Evolutionary conservation across 2,797 vertebrate genomes (phyloP).

Genomic region (Chiroxiphia lanceolata): DNA sequence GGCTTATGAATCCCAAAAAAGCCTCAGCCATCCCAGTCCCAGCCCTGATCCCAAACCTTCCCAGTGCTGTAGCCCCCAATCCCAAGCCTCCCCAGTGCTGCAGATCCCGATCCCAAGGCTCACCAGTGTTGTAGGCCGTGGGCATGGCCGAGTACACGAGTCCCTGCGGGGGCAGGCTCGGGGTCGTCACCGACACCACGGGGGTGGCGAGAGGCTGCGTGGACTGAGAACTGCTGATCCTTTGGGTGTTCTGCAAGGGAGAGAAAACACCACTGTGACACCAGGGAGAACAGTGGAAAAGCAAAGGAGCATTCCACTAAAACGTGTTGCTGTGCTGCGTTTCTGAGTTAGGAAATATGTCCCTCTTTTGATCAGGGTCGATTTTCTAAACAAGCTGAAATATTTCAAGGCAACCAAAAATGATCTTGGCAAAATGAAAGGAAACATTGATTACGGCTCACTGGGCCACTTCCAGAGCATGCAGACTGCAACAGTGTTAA

Average conservation of each 20-base stretch:
- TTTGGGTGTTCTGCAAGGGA: slow-evolving; percentile 88
- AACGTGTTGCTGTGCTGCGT: neutral
- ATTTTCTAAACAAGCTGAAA: neutral
- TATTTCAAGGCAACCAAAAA: neutral
- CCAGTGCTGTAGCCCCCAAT: too few species aligned
- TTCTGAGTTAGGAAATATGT: neutral
- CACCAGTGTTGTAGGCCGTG: slow-evolving; percentile 96
- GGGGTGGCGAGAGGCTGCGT: slow-evolving; percentile 92
- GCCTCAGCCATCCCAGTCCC: neutral
- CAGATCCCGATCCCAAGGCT: neutral
- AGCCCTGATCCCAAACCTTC: neutral
- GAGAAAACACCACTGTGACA: slow-evolving; percentile 16
- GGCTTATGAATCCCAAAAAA: neutral
- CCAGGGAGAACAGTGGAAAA: neutral
- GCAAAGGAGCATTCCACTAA: neutral
- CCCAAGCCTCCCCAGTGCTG: neutral
- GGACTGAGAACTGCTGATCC: slow-evolving; percentile 94
- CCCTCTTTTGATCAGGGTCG: neutral
- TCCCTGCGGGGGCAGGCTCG: slow-evolving; percentile 93
- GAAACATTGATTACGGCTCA: neutral
- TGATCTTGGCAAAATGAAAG: neutral
- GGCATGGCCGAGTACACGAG: slow-evolving; percentile 96
- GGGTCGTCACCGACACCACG: slow-evolving; percentile 96
- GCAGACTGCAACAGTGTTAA: neutral
- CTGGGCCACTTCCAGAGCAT: neutral